Conservation (phyloP, 2,888 invertebrate genomes). For the Drosophila dives region DNA sequence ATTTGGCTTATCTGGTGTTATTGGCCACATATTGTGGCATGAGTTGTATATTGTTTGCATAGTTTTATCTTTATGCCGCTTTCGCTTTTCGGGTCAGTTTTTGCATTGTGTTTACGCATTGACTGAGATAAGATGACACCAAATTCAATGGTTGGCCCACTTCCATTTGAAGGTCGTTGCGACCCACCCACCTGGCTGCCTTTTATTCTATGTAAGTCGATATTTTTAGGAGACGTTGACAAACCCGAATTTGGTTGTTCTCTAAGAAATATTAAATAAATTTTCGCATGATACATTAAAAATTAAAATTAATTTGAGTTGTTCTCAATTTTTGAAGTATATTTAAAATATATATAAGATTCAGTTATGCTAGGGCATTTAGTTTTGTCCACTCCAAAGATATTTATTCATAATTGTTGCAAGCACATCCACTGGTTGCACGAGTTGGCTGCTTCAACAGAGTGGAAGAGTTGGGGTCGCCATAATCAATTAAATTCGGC, state of each 20-base stretch:
- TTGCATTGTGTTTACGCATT: constrained; percentile 55
- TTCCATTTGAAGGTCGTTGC: constrained; percentile 32
- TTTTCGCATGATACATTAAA: not conserved
- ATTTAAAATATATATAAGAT: not conserved
- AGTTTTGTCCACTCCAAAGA: not conserved
- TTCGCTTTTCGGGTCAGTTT: constrained; percentile 55
- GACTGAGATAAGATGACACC: constrained; percentile 46
- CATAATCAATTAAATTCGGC: constrained; percentile 28
- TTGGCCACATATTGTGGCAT: constrained; percentile 17
- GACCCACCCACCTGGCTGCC: not conserved
- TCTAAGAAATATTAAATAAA: not conserved
- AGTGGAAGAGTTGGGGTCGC: not conserved
- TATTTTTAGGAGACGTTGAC: not conserved
- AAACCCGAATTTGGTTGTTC: not conserved
- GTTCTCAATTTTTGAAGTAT: not conserved
- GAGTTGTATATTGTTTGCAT: constrained; percentile 33
- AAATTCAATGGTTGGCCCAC: constrained; percentile 34
- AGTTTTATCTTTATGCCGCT: constrained; percentile 47
- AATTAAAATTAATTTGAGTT: too few species aligned
- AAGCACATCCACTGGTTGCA: not conserved
- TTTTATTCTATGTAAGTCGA: not conserved
- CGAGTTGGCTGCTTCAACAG: not conserved
- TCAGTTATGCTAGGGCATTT: not conserved
- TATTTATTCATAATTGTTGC: not conserved
- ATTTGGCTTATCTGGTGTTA: constrained; percentile 63